These are phyloP conservation scores for Pseudochirops cupreus DNA, from an alignment of 2,797 vertebrate genomes.

Conservation along the genomic window DNA sequence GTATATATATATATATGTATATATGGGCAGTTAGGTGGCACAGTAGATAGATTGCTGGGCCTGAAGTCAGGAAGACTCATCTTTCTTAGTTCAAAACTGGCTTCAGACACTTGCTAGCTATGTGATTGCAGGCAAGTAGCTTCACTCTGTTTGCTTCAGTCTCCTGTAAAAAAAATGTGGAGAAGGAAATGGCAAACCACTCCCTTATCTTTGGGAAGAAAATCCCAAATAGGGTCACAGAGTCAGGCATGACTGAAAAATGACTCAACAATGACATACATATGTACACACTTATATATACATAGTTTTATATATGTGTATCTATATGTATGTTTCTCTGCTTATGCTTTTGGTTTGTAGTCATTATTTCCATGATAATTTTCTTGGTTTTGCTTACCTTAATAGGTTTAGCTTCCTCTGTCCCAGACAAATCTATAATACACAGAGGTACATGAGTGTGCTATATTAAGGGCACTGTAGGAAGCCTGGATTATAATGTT, in stretches of 20 bases:
- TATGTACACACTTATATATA: background rate
- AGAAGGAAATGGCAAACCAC: background rate
- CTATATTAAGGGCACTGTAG: background rate
- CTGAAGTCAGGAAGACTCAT: background rate
- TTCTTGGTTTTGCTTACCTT: background rate
- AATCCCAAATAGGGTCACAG: background rate
- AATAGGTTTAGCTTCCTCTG: background rate
- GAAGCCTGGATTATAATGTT: background rate
- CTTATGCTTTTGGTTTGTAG: background rate
- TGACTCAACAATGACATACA: background rate
- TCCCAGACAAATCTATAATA: background rate
- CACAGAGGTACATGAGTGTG: background rate
- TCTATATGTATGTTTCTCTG: background rate
- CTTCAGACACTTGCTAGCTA: background rate
- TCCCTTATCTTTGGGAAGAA: background rate
- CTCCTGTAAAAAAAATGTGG: background rate
- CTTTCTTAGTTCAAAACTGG: background rate
- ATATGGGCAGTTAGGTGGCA: background rate
- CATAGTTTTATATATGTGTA: background rate
- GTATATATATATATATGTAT: no score
- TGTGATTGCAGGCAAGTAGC: background rate
- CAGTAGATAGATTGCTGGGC: no score
- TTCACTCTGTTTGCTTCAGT: background rate
- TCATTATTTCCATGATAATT: background rate
- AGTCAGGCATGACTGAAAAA: background rate